Evolutionary conservation across 2,888 invertebrate genomes (phyloP).

Genomic region (Dendrolimus houi): DNA sequence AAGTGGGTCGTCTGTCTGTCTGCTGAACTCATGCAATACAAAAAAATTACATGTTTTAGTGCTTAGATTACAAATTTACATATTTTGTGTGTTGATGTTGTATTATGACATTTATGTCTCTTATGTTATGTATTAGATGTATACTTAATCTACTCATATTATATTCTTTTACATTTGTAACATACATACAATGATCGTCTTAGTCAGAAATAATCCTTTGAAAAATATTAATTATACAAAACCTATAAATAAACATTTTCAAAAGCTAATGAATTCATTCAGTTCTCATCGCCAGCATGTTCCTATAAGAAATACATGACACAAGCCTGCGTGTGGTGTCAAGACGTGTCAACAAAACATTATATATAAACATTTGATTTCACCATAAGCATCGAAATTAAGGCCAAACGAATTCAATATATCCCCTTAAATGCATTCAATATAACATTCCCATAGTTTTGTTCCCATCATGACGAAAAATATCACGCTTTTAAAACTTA

Average conservation of each 20-base stretch:
- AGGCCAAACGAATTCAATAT: not conserved
- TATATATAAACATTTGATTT: not conserved
- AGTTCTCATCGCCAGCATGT: not conserved
- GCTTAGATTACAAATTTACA: no score
- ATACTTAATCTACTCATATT: no score
- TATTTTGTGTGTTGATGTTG: no score
- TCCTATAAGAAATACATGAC: not conserved
- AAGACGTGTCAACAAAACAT: not conserved
- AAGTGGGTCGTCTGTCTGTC: no score
- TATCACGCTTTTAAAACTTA: constrained; percentile 32
- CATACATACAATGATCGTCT: no score
- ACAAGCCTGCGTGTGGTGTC: not conserved
- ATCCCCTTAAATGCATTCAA: not conserved
- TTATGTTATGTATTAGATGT: no score
- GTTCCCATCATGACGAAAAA: constrained; percentile 10
- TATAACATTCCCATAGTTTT: not conserved
- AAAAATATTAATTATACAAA: not conserved
- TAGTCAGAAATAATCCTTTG: no score
- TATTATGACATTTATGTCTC: no score
- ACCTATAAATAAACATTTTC: not conserved
- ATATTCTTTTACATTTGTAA: no score
- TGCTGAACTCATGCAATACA: no score
- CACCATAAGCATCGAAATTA: not conserved
- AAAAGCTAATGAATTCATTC: not conserved
- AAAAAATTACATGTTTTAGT: no score